Percentiles rank a stretch among this genome's conserved stretches.
These are phyloP conservation scores for Nasua narica DNA, from an alignment of 2,797 vertebrate species.

Conservation along the genomic window DNA sequence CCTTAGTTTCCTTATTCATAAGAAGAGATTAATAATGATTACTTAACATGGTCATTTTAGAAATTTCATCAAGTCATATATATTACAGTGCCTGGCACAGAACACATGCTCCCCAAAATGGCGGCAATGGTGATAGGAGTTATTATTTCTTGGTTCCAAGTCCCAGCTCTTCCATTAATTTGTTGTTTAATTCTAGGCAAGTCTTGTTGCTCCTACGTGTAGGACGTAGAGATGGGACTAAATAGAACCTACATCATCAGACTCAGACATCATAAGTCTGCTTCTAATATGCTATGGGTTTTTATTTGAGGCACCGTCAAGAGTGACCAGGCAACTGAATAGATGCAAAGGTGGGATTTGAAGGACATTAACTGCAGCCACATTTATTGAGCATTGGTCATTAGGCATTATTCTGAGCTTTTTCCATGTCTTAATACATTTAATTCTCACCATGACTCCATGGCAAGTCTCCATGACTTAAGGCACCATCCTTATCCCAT, in stretches of 20 bases:
- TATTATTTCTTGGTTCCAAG: not conserved
- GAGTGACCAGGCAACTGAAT: not conserved
- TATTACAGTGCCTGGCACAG: not conserved
- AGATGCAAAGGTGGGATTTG: not conserved
- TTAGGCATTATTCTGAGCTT: not conserved
- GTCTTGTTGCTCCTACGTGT: not conserved
- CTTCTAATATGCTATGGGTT: not conserved
- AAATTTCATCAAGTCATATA: not conserved
- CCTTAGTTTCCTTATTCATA: not conserved
- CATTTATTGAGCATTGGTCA: not conserved
- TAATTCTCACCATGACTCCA: not conserved
- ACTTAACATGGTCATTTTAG: not conserved
- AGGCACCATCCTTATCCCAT: not conserved
- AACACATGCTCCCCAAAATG: not conserved
- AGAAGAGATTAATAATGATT: not conserved
- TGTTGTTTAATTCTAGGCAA: not conserved
- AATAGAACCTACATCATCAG: not conserved
- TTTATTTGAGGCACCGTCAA: not conserved
- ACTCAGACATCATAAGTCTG: no score
- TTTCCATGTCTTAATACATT: not conserved
- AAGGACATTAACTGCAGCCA: not conserved
- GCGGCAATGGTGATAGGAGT: not conserved
- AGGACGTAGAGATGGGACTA: not conserved
- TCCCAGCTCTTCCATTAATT: not conserved
- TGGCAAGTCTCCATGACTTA: no score